phyloP scores from a whole-genome alignment of 2,888 invertebrate species.

The Fragum whitleyi region DNA sequence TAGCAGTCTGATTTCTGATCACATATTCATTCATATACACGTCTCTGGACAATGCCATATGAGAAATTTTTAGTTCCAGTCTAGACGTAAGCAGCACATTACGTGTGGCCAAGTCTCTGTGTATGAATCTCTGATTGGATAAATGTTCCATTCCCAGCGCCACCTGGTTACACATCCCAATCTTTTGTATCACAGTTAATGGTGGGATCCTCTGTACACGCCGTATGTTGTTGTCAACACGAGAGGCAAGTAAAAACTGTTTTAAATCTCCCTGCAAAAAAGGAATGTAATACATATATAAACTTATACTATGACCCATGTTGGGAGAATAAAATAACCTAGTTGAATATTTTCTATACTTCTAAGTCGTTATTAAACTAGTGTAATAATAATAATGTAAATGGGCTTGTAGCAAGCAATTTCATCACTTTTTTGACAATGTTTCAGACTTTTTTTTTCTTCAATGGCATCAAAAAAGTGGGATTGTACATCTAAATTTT shows the following conservation, averaged over 20 bases:
- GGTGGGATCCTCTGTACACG: conserved; percentile 87
- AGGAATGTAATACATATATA: neutral
- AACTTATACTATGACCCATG: conserved; percentile 2
- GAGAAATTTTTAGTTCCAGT: conserved; percentile 93
- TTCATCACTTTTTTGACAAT: too few species aligned
- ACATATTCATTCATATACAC: conserved; percentile 95
- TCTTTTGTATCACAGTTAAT: conserved; percentile 86
- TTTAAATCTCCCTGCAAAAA: conserved; percentile 93
- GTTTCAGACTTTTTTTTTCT: too few species aligned
- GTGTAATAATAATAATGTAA: too few species aligned
- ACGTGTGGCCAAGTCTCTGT: conserved; percentile 95
- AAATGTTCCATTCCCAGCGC: conserved; percentile 93
- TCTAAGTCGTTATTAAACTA: too few species aligned
- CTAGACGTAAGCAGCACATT: conserved; percentile 94
- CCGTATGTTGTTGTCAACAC: conserved; percentile 87
- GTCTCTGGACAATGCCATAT: conserved; percentile 91
- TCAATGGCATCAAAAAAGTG: too few species aligned
- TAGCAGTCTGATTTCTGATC: conserved; percentile 87
- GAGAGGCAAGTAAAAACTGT: conserved; percentile 87
- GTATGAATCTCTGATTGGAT: conserved; percentile 91
- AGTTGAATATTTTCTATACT: too few species aligned
- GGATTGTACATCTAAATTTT: too few species aligned
- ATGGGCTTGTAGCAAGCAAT: too few species aligned
- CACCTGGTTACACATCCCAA: conserved; percentile 88
- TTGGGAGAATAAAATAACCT: too few species aligned